These are phyloP conservation scores for Tetranychus cinnabarinus DNA, from an alignment of 1,140 invertebrate species.

Conservation along the genomic window DNA sequence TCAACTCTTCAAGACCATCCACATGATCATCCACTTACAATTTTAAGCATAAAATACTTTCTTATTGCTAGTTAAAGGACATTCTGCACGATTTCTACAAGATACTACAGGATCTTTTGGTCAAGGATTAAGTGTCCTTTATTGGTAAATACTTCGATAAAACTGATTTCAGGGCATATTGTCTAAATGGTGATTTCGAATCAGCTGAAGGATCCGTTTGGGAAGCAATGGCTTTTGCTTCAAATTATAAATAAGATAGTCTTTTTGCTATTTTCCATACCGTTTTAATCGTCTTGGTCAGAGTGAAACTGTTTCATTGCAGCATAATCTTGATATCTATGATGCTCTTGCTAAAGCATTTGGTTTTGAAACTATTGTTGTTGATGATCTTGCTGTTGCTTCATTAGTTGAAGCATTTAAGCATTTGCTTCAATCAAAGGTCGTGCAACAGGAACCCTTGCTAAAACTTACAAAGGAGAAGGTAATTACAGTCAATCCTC, in stretches of 20 bases:
- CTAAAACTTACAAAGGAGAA: conserved; percentile 88
- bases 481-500: conserved; percentile 19
- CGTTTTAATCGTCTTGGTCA: conserved; percentile 78
- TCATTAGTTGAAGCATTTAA: conserved; percentile 64
- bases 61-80: too few species aligned
- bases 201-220: conserved; percentile 93
- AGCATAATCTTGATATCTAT: conserved; percentile 77
- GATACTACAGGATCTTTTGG: conserved; percentile 94
- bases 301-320: conserved; percentile 72
- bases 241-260: conserved; percentile 86
- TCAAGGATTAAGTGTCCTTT: conserved; percentile 86
- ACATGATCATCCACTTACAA: too few species aligned
- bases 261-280: conserved; percentile 81
- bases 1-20: too few species aligned
- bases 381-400: conserved; percentile 88
- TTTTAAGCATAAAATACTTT: too few species aligned
- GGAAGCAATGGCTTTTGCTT: conserved; percentile 89
- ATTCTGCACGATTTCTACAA: conserved; percentile 96
- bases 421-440: conserved; percentile 35
- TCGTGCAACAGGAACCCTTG: conserved; percentile 73
- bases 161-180: conserved; percentile 70
- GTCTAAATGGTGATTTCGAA: conserved; percentile 90
- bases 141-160: conserved; percentile 93
- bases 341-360: conserved; percentile 67
- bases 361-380: conserved; percentile 64